Conservation (phyloP, 2,113 vertebrate species). For the Oostethus manadensis region DNA sequence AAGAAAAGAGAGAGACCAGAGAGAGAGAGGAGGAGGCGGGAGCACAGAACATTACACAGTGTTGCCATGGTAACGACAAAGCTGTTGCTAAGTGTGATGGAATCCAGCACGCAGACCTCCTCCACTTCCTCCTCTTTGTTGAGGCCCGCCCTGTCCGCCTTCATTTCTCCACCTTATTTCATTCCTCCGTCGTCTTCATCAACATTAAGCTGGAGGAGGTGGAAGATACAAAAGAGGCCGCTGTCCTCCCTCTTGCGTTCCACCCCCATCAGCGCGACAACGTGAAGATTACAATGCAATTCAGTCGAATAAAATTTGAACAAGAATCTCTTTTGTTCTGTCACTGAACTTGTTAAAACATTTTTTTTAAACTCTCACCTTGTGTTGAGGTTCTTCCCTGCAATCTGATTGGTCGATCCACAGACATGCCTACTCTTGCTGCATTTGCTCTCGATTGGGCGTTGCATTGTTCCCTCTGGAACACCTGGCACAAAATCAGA, state of each 20-base stretch:
- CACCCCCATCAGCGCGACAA: not conserved
- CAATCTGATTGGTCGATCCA: constrained; percentile 1
- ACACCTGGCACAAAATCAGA: constrained; percentile 15
- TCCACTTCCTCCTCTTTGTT: constrained; percentile 13
- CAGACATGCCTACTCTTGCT: constrained; percentile 4
- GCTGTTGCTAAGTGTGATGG: constrained; percentile 66
- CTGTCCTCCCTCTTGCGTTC: not conserved
- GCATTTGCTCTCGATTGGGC: constrained; percentile 9
- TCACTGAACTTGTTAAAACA: not conserved
- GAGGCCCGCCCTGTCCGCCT: not conserved
- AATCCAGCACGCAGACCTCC: constrained; percentile 52
- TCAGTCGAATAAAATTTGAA: no score
- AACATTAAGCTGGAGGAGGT: no score
- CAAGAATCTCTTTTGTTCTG: not conserved
- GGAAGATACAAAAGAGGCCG: no score
- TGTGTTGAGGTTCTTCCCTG: constrained; percentile 7
- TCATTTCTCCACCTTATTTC: not conserved
- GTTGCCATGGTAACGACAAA: constrained; percentile 64
- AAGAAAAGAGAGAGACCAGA: constrained; percentile 9
- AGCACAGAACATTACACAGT: constrained; percentile 43
- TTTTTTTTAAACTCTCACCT: constrained; percentile 33
- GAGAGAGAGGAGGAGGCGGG: constrained; percentile 11
- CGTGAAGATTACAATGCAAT: not conserved
- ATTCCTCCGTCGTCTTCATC: no score
- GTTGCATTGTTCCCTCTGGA: not conserved